Percentiles rank a stretch among this genome's conserved stretches.
phyloP scores from a whole-genome alignment of 2,888 invertebrate genomes.

The Rhorus exstirpatorius region DNA sequence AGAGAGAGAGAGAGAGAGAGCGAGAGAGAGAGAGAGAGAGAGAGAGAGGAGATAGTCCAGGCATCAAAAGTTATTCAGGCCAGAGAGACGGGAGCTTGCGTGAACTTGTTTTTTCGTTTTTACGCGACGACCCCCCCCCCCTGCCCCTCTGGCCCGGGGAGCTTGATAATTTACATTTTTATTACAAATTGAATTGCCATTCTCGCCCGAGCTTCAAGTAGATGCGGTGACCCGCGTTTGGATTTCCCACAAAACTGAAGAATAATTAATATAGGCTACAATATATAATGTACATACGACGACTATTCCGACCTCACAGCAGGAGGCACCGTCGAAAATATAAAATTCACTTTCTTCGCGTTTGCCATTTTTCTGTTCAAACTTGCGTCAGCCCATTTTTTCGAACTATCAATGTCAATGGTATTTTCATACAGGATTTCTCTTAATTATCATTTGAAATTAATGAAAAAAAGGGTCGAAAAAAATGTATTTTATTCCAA shows the following conservation, averaged over 20 bases:
- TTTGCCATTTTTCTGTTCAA: too few relatives aligned
- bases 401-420: too few relatives aligned
- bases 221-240: slow-evolving; percentile 35
- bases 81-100: slow-evolving; percentile 71
- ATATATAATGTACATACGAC: neutral
- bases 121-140: slow-evolving; percentile 49
- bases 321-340: too few relatives aligned
- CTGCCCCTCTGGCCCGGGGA: slow-evolving; percentile 72
- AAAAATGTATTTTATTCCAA: too few relatives aligned
- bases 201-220: slow-evolving; percentile 28
- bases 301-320: neutral
- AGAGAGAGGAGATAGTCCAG: slow-evolving; percentile 3
- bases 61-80: slow-evolving; percentile 79
- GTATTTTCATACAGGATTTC: neutral
- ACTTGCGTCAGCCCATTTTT: too few relatives aligned
- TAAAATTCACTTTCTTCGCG: neutral
- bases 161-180: slow-evolving; percentile 84
- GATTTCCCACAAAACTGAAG: slow-evolving; percentile 34
- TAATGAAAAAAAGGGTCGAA: too few relatives aligned
- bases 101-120: slow-evolving; percentile 66
- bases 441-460: too few relatives aligned
- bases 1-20: too few relatives aligned
- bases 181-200: slow-evolving; percentile 82
- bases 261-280: slow-evolving; percentile 38
- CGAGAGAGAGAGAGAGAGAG: too few relatives aligned